Evolutionary conservation across 2,888 invertebrate species (phyloP).

Genomic region (Sthenelais limicola): DNA sequence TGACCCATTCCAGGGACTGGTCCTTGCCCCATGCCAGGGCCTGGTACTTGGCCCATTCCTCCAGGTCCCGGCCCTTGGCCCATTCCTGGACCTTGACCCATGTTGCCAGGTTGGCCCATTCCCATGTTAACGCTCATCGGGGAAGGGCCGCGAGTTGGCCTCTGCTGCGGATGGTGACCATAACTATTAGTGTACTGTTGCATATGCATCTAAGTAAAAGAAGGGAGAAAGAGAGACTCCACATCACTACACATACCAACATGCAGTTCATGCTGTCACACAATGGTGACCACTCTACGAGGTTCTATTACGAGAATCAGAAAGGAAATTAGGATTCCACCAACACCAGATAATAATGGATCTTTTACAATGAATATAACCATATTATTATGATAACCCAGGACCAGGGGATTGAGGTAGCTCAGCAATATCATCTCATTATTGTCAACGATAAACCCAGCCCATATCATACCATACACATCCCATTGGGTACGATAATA

Average conservation of each 20-base stretch:
- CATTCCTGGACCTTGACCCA: constrained; percentile 25
- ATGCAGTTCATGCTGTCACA: constrained; percentile 21
- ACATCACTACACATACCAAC: constrained; percentile 34
- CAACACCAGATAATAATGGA: no score
- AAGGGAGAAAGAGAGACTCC: constrained; percentile 30
- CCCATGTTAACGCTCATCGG: constrained; percentile 31
- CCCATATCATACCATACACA: no score
- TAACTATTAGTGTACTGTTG: constrained; percentile 60
- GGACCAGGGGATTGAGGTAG: constrained; percentile 11
- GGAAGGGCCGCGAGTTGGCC: constrained; percentile 69
- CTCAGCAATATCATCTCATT: no score
- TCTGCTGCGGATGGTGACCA: constrained; percentile 76
- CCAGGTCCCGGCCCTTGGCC: no score
- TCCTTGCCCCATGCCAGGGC: constrained; percentile 52
- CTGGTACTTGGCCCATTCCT: constrained; percentile 15
- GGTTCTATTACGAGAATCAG: not conserved
- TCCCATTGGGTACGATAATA: no score
- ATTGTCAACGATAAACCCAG: no score
- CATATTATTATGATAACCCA: no score
- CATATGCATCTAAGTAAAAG: constrained; percentile 28
- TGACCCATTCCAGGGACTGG: no score
- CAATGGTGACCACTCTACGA: not conserved
- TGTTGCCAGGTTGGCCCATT: constrained; percentile 14
- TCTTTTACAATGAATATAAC: no score
- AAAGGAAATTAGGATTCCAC: constrained; percentile 22